phyloP scores from a whole-genome alignment of 2,113 vertebrate species.

The Cyrtonyx montezumae region DNA sequence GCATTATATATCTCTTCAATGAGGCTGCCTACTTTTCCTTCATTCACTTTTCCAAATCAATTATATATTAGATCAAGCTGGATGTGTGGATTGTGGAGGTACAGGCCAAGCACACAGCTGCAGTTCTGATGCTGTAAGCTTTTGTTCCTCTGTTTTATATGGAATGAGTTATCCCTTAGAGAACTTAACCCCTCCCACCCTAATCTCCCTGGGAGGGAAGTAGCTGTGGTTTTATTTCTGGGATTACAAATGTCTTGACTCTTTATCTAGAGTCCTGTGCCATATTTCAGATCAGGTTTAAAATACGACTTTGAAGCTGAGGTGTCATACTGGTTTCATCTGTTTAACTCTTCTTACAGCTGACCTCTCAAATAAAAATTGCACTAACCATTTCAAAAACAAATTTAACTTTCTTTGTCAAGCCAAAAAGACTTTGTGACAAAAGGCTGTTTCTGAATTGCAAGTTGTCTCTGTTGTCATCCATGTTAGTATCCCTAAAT shows the following conservation, averaged over 20 bases:
- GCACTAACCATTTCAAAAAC: constrained; percentile 64
- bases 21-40: constrained; percentile 22
- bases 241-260: constrained; percentile 34
- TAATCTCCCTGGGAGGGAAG: neutral
- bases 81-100: constrained; percentile 11
- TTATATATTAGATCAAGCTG: neutral
- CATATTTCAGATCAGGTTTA: constrained; percentile 41
- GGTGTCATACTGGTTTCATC: constrained; percentile 49
- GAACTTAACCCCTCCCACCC: neutral
- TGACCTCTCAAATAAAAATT: constrained; percentile 78
- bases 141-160: constrained; percentile 12
- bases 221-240: constrained; percentile 44
- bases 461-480: constrained; percentile 14
- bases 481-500: neutral
- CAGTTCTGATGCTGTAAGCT: neutral
- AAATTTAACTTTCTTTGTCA: constrained; percentile 50
- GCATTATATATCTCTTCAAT: neutral
- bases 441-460: constrained; percentile 32
- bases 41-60: constrained; percentile 9
- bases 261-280: neutral
- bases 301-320: constrained; percentile 11
- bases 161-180: neutral
- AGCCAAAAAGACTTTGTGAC: constrained; percentile 46
- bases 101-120: neutral
- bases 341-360: constrained; percentile 57